Base-by-base conservation (phyloP, 2,113 vertebrate species). In the Thamnaconus septentrionalis region DNA sequence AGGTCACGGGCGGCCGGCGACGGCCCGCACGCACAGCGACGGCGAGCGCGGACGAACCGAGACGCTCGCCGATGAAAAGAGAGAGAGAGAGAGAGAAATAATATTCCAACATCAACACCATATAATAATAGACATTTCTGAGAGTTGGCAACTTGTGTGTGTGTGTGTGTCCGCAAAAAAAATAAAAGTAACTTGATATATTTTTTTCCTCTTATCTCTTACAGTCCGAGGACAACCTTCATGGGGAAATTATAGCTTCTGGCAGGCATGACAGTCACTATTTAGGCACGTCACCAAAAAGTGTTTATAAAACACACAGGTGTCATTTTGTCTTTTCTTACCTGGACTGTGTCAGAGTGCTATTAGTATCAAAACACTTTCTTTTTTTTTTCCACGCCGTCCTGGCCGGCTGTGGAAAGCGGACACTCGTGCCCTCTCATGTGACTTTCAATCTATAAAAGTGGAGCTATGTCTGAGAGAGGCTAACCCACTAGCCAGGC, bases 1-100 rank as follows among this genome's bases (percentile, higher is more conserved):
- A 84, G 85, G 84, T 87, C 78, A 82, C 43, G 69, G 72, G 51
- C 78, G 79, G 80, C 80, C 50, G 58, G 67, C 69, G 60, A 55
- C 60, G 43, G 64, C 77, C 60, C 76, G 59, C 56, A 42, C 79
- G 54, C 55, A 64, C 51, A 56, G 62, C 79, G 66, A 76, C 41
- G 56, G 71, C 74, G 76, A 31, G 18, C 18, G 18, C 18, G 18
- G 18, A 31, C 18, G 18, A 31, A 31, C 18, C 18, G 18, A 31
- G 18, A 31, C 18, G 18, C 18, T 31, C 18, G 18, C 18, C 18
- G 18, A 2, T 31, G 18, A 31, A 31, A 2, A 31, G 18, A 31
- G 18, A 31, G 18, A 31, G 18, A 31, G 18, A 31, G 18, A 31
- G 18, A 31, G 18, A 31, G 18, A 31, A 31, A 31, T 31, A 31